phyloP scores from a whole-genome alignment of 92 coral and sea anemone genomes.

The Epizoanthus ramosus region DNA sequence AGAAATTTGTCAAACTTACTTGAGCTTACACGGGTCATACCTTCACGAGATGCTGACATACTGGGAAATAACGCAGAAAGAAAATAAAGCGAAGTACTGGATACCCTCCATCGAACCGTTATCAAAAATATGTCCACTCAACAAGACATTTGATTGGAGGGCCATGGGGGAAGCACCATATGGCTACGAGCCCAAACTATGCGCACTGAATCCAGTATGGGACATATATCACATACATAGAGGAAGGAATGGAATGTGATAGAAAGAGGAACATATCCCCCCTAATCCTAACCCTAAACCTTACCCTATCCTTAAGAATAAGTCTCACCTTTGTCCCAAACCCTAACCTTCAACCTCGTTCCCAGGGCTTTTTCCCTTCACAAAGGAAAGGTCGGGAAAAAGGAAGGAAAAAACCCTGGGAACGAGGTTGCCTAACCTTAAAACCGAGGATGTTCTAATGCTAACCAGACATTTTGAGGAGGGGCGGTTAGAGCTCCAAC shows the following conservation, averaged over 20 bases:
- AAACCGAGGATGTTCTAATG: no score
- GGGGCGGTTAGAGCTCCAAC: no score
- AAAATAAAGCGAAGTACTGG: slow-evolving; percentile 60
- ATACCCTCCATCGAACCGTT: slow-evolving; percentile 84
- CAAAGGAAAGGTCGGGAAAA: no score
- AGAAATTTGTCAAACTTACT: slow-evolving; percentile 73
- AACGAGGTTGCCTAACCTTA: no score
- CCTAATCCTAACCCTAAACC: no score
- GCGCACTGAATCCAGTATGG: slow-evolving; percentile 74
- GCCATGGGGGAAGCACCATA: slow-evolving; percentile 86
- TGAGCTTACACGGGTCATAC: slow-evolving; percentile 91
- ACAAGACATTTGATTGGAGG: slow-evolving; percentile 81
- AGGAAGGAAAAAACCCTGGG: no score
- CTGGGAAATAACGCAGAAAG: slow-evolving; percentile 73
- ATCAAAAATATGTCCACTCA: slow-evolving; percentile 70
- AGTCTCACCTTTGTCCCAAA: no score
- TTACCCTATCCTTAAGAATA: no score
- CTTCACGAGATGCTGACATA: slow-evolving; percentile 76
- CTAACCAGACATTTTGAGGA: no score
- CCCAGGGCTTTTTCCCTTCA: no score
- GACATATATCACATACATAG: slow-evolving; percentile 66
- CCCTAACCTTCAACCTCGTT: no score
- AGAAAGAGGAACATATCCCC: not conserved
- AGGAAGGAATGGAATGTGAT: slow-evolving; percentile 74
- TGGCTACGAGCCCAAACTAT: slow-evolving; percentile 81